Evolutionary conservation across 2,113 vertebrate species (phyloP), one percentile per base, ranked within the genome.

Genomic region (Raja brachyura): DNA sequence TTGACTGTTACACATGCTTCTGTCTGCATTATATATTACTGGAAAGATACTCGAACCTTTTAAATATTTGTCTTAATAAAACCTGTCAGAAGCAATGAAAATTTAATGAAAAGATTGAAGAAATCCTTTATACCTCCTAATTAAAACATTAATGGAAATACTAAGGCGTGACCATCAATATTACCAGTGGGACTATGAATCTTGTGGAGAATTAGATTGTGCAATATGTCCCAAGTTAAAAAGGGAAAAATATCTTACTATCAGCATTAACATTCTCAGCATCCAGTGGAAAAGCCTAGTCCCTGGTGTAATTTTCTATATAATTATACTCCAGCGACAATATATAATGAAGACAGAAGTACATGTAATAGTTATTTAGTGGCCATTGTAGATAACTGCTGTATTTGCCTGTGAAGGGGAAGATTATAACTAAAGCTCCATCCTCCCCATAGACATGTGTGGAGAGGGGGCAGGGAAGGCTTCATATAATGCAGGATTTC

Each of bases 101-200:
- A 59, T 85, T 85, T 85, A 18, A 85, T 85, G 54, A 48, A 85
- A 54, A 59, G 81, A 85, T 54, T 85, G 81, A 85, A 54, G 25
- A 56, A 28, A 25, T 6, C 81, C 48, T 25, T 85, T 59, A 85
- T 54, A 85, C 5, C 33, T 59, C 54, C 48, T 85, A 85, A 85
- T 85, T 85, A 85, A 85, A 85, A 85, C 9, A 5, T 59, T 56
- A 85, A 85, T 85, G 81, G 54, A 85, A 59, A 59, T 85, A 85
- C 22, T 28, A 85, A 85, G 54, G 54, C 18, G 39, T 85, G 81
- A 56, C 81, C 54, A 54, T 85, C 81, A 85, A 85, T 85, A 59
- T 85, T 85, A 85, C 81, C 54, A 59, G 81, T 54, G 81, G 81
- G 81, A 85, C 54, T 85, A 85, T 56, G 39, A 85, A 85, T 85